These are phyloP conservation scores for Callaeas wilsoni DNA, from an alignment of 2,113 vertebrate genomes.

Conservation along the genomic window DNA sequence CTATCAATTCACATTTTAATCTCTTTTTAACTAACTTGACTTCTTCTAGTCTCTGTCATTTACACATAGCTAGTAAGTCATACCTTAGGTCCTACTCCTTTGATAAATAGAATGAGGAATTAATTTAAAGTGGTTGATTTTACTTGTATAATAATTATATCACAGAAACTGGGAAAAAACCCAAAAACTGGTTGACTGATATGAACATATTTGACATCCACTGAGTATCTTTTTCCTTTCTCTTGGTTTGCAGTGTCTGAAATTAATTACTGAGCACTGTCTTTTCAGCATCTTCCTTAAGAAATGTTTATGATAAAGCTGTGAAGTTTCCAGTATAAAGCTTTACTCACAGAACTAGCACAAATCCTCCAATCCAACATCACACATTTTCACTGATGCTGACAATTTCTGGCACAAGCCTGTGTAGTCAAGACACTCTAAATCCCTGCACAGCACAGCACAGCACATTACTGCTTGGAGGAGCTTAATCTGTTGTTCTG, in stretches of 20 bases:
- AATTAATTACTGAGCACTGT: background rate
- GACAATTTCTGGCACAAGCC: background rate
- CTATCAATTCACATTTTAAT: background rate
- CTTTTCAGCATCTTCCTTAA: constrained; percentile 23
- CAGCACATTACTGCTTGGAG: background rate
- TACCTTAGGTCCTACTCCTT: background rate
- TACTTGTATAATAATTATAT: background rate
- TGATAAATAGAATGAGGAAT: background rate
- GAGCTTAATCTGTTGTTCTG: background rate
- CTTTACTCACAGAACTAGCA: background rate
- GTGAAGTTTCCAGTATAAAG: constrained; percentile 5
- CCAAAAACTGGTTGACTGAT: background rate
- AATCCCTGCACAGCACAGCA: background rate
- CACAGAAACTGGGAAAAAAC: background rate
- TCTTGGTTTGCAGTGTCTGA: background rate
- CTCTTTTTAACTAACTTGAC: constrained; percentile 31
- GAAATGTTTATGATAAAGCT: background rate
- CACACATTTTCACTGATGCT: background rate
- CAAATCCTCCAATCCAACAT: background rate
- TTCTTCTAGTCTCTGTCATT: background rate
- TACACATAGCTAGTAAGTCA: background rate
- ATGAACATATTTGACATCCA: background rate
- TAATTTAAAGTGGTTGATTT: background rate
- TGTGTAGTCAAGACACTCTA: background rate
- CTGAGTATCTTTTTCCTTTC: background rate